Evolutionary conservation across 2,797 vertebrate species (phyloP).

Genomic region (Eupleurogrammus muticus): DNA sequence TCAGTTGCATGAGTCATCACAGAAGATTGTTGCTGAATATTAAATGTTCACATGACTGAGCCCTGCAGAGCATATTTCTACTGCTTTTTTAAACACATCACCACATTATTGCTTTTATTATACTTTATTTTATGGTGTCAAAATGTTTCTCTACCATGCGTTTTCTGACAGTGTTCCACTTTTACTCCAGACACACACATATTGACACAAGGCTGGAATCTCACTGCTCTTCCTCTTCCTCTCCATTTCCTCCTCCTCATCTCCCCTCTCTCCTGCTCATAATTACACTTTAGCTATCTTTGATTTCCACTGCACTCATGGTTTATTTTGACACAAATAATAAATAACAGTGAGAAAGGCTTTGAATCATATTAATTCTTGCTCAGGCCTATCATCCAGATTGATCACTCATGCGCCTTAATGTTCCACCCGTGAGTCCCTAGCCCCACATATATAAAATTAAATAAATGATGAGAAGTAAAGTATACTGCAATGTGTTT

Average conservation of each 20-base stretch:
- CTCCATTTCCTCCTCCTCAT: conserved; percentile 13
- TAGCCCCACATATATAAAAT: conserved; percentile 45
- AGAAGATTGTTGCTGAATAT: conserved; percentile 51
- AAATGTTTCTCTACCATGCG: conserved; percentile 5
- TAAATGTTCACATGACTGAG: conserved; percentile 48
- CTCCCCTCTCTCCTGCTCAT: conserved; percentile 27
- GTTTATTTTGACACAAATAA: conserved; percentile 51
- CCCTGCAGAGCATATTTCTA: conserved; percentile 3
- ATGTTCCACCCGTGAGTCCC: conserved; percentile 59
- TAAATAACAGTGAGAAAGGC: conserved; percentile 65
- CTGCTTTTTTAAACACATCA: background rate
- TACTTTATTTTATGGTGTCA: conserved; percentile 1
- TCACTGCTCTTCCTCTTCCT: conserved; percentile 15
- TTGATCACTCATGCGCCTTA: conserved; percentile 62
- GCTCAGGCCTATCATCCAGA: conserved; percentile 49
- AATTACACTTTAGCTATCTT: conserved; percentile 65
- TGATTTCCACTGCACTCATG: conserved; percentile 56
- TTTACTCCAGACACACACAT: background rate
- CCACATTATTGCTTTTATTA: conserved; percentile 1
- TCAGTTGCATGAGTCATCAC: conserved; percentile 58
- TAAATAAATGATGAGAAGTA: conserved; percentile 40
- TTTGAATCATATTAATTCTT: conserved; percentile 69
- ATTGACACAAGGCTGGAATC: conserved; percentile 35
- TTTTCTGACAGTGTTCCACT: too few relatives aligned
- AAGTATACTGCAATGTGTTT: conserved; percentile 2